Evolutionary conservation across 2,113 vertebrate species (phyloP), one percentile per base, ranked within the genome.

Genomic region (Girardinichthys multiradiatus): DNA sequence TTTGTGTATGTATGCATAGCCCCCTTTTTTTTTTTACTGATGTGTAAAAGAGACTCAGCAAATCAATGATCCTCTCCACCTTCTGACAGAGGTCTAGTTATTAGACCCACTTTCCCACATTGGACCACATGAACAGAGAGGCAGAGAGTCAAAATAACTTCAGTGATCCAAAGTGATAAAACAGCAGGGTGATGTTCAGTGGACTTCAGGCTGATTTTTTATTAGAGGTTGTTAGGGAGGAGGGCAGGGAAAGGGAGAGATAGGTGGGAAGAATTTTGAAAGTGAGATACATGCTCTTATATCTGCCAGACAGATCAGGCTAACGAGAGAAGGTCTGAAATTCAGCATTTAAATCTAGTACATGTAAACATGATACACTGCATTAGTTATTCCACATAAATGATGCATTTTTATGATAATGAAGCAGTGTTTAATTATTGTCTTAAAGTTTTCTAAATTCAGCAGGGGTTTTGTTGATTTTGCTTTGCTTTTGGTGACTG

Each of bases 61-160:
- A 77, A 84, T 86, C 74, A 82, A 64, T 71, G 69, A 72, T 74
- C 59, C 58, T 37, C 66, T 64, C 42, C 4, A 39, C 35, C 58
- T 33, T 39, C 57, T 80, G 63, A 70, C 66, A 63, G 6, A 2
- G 45, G 28, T 66, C 60, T 79, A 66, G 59, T 85, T 85, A 62
- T 37, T 60, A 70, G 24, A 83, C 33, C 84, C 76, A 83, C 83
- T 87, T 87, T 83, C 31, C 60, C 75, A 81, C 79, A 86, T 81
- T 72, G 74, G 39, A 59, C 61, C 72, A 59, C 76, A 83, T 65
- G 67, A 72, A 73, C 51, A 69, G 64, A 24, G 21, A 21, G 58
- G 39, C 0, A 10, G 64, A 75, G 37, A 17, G 39, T 13, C 42
- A 57, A 60, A 29, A 24, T 17, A 24, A 19, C 15, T 48, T 0